Conservation (phyloP, 1,140 invertebrate genomes). For the Musca vetustissima region DNA sequence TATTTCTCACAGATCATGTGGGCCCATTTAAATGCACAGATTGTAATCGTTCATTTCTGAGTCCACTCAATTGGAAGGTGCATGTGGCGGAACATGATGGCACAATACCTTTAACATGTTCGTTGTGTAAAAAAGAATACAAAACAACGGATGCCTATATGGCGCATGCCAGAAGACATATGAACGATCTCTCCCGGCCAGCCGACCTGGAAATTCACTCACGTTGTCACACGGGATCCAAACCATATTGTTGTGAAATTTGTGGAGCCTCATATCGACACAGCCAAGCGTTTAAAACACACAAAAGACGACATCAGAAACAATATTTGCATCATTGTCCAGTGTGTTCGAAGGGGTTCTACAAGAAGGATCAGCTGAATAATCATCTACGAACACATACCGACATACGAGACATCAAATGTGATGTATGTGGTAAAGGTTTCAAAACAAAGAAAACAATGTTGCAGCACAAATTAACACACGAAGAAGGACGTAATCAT, state of each 20-base stretch:
- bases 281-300: slow-evolving; percentile 30
- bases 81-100: slow-evolving; percentile 35
- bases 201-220: slow-evolving; percentile 33
- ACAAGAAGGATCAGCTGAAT: slow-evolving; percentile 29
- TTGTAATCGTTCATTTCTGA: slow-evolving; percentile 30
- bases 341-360: slow-evolving; percentile 37
- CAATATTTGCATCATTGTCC: slow-evolving; percentile 33
- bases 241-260: slow-evolving; percentile 38
- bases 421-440: slow-evolving; percentile 35
- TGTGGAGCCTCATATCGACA: slow-evolving; percentile 34
- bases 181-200: slow-evolving; percentile 32
- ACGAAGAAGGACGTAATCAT: slow-evolving; percentile 11
- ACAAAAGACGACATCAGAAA: slow-evolving; percentile 35
- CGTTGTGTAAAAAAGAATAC: slow-evolving; percentile 31
- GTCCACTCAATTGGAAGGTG: slow-evolving; percentile 32
- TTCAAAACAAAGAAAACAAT: slow-evolving; percentile 35
- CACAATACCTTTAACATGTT: slow-evolving; percentile 34
- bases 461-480: slow-evolving; percentile 38
- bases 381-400: slow-evolving; percentile 36
- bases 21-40: slow-evolving; percentile 34
- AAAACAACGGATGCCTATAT: slow-evolving; percentile 25
- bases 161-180: slow-evolving; percentile 32
- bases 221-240: slow-evolving; percentile 35
- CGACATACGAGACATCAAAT: slow-evolving; percentile 36
- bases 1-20: slow-evolving; percentile 19